A percentile compares a stretch with the other conserved stretches of the same genome.
These are phyloP conservation scores for Lysandra coridon DNA, from an alignment of 2,888 invertebrate genomes.

Conservation along the genomic window DNA sequence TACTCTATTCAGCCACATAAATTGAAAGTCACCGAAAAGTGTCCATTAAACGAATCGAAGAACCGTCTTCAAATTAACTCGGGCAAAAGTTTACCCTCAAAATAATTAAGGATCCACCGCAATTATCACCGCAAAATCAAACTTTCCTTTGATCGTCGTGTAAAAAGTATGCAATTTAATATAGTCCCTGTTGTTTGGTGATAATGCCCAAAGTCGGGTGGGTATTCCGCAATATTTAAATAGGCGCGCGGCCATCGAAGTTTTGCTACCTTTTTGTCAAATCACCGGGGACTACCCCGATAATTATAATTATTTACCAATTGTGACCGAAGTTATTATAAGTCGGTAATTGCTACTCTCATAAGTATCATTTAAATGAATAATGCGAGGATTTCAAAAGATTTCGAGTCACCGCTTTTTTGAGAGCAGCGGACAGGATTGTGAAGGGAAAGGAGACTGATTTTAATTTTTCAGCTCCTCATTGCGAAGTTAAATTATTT, in stretches of 20 bases:
- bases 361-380: constrained; percentile 73
- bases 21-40: constrained; percentile 76
- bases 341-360: constrained; percentile 66
- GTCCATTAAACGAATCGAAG: constrained; percentile 77
- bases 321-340: constrained; percentile 69
- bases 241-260: constrained; percentile 68
- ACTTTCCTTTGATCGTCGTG: constrained; percentile 75
- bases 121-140: constrained; percentile 80
- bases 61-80: constrained; percentile 76
- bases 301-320: constrained; percentile 80
- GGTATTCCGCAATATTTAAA: constrained; percentile 66
- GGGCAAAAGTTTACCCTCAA: constrained; percentile 78
- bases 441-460: constrained; percentile 53
- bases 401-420: constrained; percentile 55
- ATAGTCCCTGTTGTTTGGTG: constrained; percentile 50
- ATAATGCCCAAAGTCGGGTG: constrained; percentile 53
- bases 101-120: constrained; percentile 80
- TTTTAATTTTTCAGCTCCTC: constrained; percentile 63
- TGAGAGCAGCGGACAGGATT: constrained; percentile 55
- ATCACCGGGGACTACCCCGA: constrained; percentile 68
- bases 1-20: constrained; percentile 71
- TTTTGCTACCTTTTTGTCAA: constrained; percentile 74
- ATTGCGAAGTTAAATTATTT: constrained; percentile 69
- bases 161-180: constrained; percentile 50
- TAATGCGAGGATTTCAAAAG: constrained; percentile 65